A percentile compares a stretch with the other conserved stretches of the same genome.
Evolutionary conservation across 2,113 vertebrate genomes (phyloP).

Genomic region (Garra rufa): DNA sequence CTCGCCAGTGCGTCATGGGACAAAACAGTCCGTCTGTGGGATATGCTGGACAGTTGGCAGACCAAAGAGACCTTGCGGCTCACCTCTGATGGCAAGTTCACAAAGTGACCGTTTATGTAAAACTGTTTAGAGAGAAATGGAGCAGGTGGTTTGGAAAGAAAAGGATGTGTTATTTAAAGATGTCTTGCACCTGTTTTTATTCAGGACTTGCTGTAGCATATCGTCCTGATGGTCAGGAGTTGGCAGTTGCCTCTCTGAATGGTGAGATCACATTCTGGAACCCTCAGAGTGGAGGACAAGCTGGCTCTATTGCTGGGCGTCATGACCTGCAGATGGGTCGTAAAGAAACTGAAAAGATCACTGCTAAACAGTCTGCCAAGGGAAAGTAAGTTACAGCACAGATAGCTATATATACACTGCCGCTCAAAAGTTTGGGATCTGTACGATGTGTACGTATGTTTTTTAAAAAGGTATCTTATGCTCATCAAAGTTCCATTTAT

Average conservation of each 20-base stretch:
- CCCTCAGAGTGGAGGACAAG: constrained; percentile 82
- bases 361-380: constrained; percentile 91
- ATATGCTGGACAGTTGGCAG: constrained; percentile 97
- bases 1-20: constrained; percentile 97
- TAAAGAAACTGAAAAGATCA: constrained; percentile 92
- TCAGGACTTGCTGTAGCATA: constrained; percentile 86
- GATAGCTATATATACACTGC: no score
- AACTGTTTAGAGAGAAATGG: background rate
- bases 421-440: no score
- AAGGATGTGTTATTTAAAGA: background rate
- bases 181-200: background rate
- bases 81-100: constrained; percentile 84
- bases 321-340: constrained; percentile 91
- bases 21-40: constrained; percentile 90
- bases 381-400: constrained; percentile 84
- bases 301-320: constrained; percentile 84
- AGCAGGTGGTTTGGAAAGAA: constrained; percentile 1
- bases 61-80: constrained; percentile 87
- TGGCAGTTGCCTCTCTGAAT: constrained; percentile 89
- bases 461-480: no score
- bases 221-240: constrained; percentile 88
- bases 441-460: no score
- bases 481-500: no score
- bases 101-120: background rate
- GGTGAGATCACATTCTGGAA: constrained; percentile 94